These are phyloP conservation scores for Sinocyclocheilus anophthalmus DNA, from an alignment of 2,113 vertebrate genomes.

Conservation along the genomic window DNA sequence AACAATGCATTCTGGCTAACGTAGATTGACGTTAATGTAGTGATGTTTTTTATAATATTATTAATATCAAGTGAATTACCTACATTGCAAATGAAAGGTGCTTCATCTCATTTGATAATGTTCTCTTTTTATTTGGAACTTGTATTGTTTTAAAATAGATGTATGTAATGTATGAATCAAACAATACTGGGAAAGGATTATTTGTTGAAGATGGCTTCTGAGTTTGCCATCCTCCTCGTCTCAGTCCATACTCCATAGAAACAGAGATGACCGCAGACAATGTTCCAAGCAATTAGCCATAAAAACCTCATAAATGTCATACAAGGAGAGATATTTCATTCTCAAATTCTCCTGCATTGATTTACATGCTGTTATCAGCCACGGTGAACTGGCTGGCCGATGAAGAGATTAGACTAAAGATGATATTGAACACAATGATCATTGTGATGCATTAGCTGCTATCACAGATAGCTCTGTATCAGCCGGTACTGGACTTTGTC, in stretches of 20 bases:
- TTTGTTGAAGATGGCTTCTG: neutral
- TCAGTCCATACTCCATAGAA: neutral
- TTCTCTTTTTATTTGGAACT: neutral
- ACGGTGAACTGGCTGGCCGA: neutral
- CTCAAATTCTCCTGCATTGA: constrained; percentile 4
- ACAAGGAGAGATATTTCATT: neutral
- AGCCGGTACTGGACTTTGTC: neutral
- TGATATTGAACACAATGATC: constrained; percentile 8
- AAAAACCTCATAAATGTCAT: constrained; percentile 16
- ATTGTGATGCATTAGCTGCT: constrained; percentile 1
- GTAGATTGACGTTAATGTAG: too few relatives aligned
- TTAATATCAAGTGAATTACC: too few relatives aligned
- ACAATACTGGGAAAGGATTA: neutral
- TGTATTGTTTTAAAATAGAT: too few relatives aligned
- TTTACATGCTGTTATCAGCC: constrained; percentile 10
- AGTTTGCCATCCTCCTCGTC: neutral
- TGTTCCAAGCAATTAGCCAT: constrained; percentile 40
- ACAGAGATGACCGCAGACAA: neutral
- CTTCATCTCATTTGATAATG: neutral
- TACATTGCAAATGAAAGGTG: neutral
- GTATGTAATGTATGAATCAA: neutral
- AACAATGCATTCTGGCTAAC: too few relatives aligned
- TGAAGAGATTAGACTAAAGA: neutral
- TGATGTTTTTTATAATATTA: too few relatives aligned
- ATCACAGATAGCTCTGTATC: neutral